A percentile compares a stretch with the other conserved stretches of the same genome.
These are phyloP conservation scores for Sphaeramia orbicularis DNA, from an alignment of 2,797 vertebrate genomes.

Conservation along the genomic window DNA sequence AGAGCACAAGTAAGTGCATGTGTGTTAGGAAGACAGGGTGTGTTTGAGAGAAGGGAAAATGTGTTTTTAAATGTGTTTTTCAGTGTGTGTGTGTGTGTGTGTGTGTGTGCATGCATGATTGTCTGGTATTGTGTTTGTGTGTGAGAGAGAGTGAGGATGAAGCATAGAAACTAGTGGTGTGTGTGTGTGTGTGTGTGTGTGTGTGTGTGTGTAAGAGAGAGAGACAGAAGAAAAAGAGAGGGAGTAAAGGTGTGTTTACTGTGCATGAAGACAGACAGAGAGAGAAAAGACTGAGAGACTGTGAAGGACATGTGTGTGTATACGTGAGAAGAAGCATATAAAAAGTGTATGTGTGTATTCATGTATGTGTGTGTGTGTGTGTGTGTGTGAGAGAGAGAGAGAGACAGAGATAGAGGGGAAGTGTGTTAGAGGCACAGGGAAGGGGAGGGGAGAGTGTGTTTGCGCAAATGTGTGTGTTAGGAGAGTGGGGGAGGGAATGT, in stretches of 20 bases:
- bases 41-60: constrained; percentile 63
- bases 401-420: constrained; percentile 65
- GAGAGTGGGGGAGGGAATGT: constrained; percentile 76
- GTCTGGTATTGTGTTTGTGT: constrained; percentile 34
- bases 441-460: constrained; percentile 81
- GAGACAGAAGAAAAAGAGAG: no score
- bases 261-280: constrained; percentile 33
- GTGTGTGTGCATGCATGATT: no score
- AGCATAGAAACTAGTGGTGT: constrained; percentile 48
- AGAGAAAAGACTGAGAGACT: constrained; percentile 57
- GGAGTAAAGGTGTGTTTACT: constrained; percentile 73
- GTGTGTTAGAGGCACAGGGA: constrained; percentile 81
- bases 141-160: constrained; percentile 28
- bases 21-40: constrained; percentile 42
- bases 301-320: constrained; percentile 72
- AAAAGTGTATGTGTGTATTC: constrained; percentile 58
- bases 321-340: constrained; percentile 64
- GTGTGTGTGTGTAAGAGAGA: constrained; percentile 18
- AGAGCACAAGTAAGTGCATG: constrained; percentile 26
- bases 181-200: constrained; percentile 54
- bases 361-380: constrained; percentile 12
- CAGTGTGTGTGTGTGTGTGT: constrained; percentile 31
- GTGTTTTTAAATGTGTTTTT: constrained; percentile 60
- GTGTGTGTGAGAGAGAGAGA: constrained; percentile 66
- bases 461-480: constrained; percentile 75